Base-by-base conservation (phyloP, 2,113 vertebrate genomes). In the Rhinichthys klamathensis region DNA sequence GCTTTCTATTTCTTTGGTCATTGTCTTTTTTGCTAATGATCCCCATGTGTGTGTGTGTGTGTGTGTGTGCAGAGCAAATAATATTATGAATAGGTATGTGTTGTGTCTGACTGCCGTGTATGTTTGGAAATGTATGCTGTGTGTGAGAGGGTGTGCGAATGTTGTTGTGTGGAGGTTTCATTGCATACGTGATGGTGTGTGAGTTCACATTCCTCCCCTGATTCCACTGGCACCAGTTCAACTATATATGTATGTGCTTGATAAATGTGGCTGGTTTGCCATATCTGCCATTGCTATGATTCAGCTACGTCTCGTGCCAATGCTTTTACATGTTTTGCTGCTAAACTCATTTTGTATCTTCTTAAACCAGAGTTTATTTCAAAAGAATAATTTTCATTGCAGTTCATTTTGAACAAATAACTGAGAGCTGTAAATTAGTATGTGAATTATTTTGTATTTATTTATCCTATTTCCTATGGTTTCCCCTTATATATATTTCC, bases 321-420 rank as follows among this genome's bases (percentile, higher is more conserved):
- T 70, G 75, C 65, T 88, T 78, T 84, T 58, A 46, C 76, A 80
- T 54, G 65, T 88, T 82, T 80, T 70, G 86, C 86, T 87, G 86
- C 86, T 87, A 87, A 87, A 74, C 75, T 25, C 30, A 15, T 72
- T 82, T 12, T 16, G 21, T 73, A 77, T 80, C 44, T 80, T 88
- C 58, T 79, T 74, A 86, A 35, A 65, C 32, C 74, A 74, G 58
- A 69, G 18, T 41, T 69, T 16, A 18, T 82, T 65, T 58, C 63
- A 78, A 65, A 70, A 56, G 4, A 67, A 67, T 63, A 1, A 2
- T 80, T 85, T 38, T 46, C 41, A 41, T 63, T 81, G 38, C 12
- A 51, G 51, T 30, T 72, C 16, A 80, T 32, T 81, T 73, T 56
- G 60, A 49, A 76, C 54, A 0, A 35, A 44, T 60, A 6, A 49